phyloP scores from a whole-genome alignment of 2,888 invertebrate species.

The Eupithecia inturbata region DNA sequence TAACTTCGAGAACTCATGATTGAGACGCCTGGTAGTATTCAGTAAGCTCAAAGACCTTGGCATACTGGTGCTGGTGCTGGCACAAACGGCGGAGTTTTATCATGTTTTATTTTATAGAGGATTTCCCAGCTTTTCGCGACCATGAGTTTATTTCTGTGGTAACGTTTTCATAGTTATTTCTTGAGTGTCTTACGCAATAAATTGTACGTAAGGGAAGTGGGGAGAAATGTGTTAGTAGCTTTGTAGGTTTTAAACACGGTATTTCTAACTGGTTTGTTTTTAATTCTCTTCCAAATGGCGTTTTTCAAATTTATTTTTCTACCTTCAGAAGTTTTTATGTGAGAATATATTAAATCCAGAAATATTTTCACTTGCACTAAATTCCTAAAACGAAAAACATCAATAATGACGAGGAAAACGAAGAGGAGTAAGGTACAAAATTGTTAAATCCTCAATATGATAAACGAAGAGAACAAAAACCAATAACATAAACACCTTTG shows the following conservation, averaged over 20 bases:
- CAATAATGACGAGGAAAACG: background rate
- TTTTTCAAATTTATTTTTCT: background rate
- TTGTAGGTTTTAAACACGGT: background rate
- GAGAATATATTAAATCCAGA: background rate
- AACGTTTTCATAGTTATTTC: constrained; percentile 22
- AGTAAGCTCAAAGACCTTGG: constrained; percentile 28
- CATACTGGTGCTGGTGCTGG: constrained; percentile 8
- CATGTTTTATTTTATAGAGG: constrained; percentile 32
- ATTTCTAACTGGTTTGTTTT: background rate
- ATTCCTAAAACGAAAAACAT: background rate
- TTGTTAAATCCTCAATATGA: background rate
- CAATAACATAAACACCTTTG: background rate
- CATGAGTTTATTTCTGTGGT: constrained; percentile 19
- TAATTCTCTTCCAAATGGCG: background rate
- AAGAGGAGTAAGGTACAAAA: background rate
- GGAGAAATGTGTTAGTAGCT: background rate
- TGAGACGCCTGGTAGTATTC: background rate
- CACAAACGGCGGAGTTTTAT: constrained; percentile 7
- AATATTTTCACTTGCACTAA: background rate
- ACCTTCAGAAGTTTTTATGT: too few relatives aligned
- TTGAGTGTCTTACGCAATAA: constrained; percentile 25
- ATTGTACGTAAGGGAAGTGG: constrained; percentile 1
- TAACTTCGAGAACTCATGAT: background rate
- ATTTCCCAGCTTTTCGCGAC: constrained; percentile 28
- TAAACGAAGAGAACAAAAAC: background rate